These are phyloP conservation scores for Petrolisthes cinctipes DNA, from an alignment of 2,888 invertebrate species.

Conservation along the genomic window DNA sequence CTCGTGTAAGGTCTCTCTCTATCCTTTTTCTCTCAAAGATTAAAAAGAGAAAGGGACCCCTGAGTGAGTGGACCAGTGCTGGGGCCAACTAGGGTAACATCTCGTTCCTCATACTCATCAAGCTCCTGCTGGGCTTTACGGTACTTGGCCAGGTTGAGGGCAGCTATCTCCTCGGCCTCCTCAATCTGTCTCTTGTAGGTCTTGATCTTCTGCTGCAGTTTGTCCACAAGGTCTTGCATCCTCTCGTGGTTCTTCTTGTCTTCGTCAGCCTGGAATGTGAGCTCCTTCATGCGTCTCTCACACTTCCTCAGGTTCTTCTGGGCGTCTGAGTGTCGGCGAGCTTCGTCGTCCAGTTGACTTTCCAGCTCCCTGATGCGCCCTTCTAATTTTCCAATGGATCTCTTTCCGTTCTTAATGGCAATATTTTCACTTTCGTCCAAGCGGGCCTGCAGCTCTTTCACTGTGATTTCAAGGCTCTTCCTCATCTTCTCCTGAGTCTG, in stretches of 20 bases:
- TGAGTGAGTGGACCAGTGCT: no score
- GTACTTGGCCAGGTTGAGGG: conserved; percentile 98
- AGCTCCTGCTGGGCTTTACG: conserved; percentile 77
- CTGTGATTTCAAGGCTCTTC: conserved; percentile 71
- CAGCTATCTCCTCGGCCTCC: conserved; percentile 89
- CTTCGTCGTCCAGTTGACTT: conserved; percentile 69
- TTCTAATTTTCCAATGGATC: conserved; percentile 74
- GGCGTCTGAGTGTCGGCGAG: conserved; percentile 71
- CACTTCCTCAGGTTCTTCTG: conserved; percentile 71
- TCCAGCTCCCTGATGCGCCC: conserved; percentile 70
- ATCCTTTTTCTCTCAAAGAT: no score
- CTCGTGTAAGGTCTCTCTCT: no score
- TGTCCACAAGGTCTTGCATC: conserved; percentile 99
- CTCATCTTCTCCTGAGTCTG: conserved; percentile 72
- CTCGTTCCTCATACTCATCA: conserved; percentile 90
- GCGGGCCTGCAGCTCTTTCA: conserved; percentile 40
- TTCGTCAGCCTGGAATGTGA: conserved; percentile 81
- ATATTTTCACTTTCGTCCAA: conserved; percentile 35
- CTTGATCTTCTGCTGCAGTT: conserved; percentile 99
- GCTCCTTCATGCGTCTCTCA: conserved; percentile 73
- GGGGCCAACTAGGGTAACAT: neutral
- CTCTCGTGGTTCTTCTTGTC: conserved; percentile 99
- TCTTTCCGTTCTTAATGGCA: conserved; percentile 70
- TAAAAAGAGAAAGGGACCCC: no score
- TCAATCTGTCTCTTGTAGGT: conserved; percentile 79